Percentiles rank a stretch among this genome's conserved stretches.
These are phyloP conservation scores for Equus quagga DNA, from an alignment of 2,113 vertebrate species.

Conservation along the genomic window DNA sequence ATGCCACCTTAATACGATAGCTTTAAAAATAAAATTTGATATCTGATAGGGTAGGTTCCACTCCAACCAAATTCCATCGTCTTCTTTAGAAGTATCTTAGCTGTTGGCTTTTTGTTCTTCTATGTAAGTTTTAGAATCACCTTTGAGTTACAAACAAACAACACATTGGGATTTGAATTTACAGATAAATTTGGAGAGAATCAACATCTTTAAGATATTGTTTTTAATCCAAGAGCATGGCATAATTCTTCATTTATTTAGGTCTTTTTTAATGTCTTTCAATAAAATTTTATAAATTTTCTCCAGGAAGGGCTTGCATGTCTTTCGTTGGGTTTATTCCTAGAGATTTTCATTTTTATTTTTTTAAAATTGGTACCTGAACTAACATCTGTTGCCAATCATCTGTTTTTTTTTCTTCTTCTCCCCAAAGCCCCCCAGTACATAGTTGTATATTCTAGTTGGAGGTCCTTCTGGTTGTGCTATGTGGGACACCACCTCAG, in stretches of 20 bases:
- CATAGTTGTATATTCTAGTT: too few relatives aligned
- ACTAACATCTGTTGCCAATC: too few relatives aligned
- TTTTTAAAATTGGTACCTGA: too few relatives aligned
- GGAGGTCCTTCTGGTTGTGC: too few relatives aligned
- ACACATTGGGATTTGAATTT: not conserved
- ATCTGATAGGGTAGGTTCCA: not conserved
- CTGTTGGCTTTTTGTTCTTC: not conserved
- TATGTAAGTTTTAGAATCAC: not conserved
- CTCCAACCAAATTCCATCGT: not conserved
- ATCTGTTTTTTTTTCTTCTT: too few relatives aligned
- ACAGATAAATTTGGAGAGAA: not conserved
- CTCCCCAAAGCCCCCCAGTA: too few relatives aligned
- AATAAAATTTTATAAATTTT: constrained; percentile 24
- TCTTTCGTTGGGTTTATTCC: constrained; percentile 3
- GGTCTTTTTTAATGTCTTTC: not conserved
- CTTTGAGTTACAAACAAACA: constrained; percentile 20
- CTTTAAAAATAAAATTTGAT: constrained; percentile 45
- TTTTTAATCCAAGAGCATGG: not conserved
- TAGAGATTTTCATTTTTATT: too few relatives aligned
- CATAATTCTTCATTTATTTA: not conserved
- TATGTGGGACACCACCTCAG: too few relatives aligned
- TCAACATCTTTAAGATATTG: constrained; percentile 20
- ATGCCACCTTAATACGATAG: not conserved
- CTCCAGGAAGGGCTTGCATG: not conserved
- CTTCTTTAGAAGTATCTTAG: not conserved